These are phyloP conservation scores for Lophotis ruficrista DNA, from an alignment of 2,113 vertebrate genomes.

Conservation along the genomic window DNA sequence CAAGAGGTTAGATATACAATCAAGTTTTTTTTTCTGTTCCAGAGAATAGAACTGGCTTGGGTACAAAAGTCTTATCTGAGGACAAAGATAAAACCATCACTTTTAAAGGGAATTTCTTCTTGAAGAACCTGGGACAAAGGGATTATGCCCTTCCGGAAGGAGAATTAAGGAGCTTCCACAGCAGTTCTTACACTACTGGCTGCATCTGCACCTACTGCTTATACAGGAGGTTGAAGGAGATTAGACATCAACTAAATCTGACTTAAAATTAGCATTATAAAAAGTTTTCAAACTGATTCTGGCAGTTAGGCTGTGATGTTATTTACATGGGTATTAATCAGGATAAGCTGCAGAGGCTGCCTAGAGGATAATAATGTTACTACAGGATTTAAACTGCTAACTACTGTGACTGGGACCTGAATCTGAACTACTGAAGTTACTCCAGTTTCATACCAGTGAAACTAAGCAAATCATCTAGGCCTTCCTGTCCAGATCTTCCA, in stretches of 20 bases:
- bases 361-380: not conserved
- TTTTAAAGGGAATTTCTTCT: not conserved
- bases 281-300: not conserved
- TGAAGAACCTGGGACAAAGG: not conserved
- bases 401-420: not conserved
- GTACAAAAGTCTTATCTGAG: not conserved
- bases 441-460: not conserved
- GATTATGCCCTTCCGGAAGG: not conserved
- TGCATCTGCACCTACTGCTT: not conserved
- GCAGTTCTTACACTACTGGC: not conserved
- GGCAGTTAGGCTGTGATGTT: not conserved
- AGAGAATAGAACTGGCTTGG: not conserved
- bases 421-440: not conserved
- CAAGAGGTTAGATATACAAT: not conserved
- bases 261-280: conserved; percentile 28
- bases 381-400: not conserved
- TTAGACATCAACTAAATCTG: not conserved
- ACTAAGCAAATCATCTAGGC: not conserved
- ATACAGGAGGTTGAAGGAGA: not conserved
- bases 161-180: not conserved
- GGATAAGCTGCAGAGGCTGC: not conserved
- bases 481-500: not conserved
- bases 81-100: not conserved
- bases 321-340: not conserved
- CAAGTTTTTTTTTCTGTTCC: not conserved